phyloP scores from a whole-genome alignment of 2,113 vertebrate genomes.

The Pionites leucogaster region DNA sequence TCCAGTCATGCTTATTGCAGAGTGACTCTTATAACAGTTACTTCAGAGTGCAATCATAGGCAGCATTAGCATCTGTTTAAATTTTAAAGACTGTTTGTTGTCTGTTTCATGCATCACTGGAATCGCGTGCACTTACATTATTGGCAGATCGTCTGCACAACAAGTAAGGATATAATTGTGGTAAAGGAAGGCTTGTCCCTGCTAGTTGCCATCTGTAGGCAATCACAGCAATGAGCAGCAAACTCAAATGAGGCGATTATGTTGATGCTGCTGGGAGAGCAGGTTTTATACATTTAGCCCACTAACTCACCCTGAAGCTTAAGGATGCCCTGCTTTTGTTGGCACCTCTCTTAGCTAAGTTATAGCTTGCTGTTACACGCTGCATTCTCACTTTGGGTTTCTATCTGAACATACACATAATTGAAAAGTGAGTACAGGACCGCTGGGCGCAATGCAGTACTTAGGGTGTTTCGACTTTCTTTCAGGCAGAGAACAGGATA shows the following conservation, averaged over 20 bases:
- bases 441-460: neutral
- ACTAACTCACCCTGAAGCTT: neutral
- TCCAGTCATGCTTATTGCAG: neutral
- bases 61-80: neutral
- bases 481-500: neutral
- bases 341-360: neutral
- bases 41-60: neutral
- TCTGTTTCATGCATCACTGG: neutral
- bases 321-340: neutral
- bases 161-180: neutral
- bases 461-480: neutral
- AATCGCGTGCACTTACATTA: neutral
- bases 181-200: neutral
- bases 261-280: neutral
- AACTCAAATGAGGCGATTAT: neutral
- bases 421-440: neutral
- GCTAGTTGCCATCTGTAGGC: neutral
- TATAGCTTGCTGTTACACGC: neutral
- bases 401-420: fast-evolving
- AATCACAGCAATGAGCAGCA: fast-evolving
- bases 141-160: neutral
- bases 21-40: neutral
- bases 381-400: neutral
- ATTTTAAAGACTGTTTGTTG: neutral
- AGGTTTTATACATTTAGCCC: neutral